These are phyloP conservation scores for Himalopsyche anomala DNA, from an alignment of 2,888 invertebrate species.

Conservation along the genomic window DNA sequence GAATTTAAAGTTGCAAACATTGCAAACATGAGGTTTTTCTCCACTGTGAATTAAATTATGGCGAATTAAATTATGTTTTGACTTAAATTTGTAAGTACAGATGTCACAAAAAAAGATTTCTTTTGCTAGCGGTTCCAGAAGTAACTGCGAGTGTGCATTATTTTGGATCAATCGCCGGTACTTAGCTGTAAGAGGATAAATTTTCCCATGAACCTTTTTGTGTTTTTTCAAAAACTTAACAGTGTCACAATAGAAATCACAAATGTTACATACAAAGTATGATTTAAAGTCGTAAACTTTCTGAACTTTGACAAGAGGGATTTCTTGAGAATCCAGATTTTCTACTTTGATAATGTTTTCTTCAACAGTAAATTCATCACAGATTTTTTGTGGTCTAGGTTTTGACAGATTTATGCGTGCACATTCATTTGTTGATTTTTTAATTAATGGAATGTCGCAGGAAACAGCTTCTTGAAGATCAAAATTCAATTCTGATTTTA, in stretches of 20 bases:
- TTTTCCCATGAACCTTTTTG: conserved; percentile 5
- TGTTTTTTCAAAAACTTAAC: neutral
- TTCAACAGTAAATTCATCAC: neutral
- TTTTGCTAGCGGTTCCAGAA: neutral
- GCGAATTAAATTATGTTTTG: neutral
- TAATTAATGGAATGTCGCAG: too few species aligned
- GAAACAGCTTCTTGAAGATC: too few species aligned
- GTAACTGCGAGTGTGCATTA: too few species aligned
- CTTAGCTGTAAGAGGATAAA: too few species aligned
- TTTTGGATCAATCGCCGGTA: too few species aligned
- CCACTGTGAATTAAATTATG: conserved; percentile 8
- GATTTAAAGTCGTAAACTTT: neutral
- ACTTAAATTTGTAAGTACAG: neutral
- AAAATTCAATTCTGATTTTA: neutral
- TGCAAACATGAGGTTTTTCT: neutral
- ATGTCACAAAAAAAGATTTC: conserved; percentile 29
- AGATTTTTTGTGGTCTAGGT: neutral
- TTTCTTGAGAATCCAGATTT: neutral
- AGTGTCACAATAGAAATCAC: neutral
- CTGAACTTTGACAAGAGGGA: too few species aligned
- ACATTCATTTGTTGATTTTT: too few species aligned
- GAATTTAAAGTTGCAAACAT: conserved; percentile 7
- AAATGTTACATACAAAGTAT: neutral
- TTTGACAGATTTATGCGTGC: too few species aligned
- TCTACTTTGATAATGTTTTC: neutral